These are phyloP conservation scores for Sinosuthora webbiana DNA, from an alignment of 2,113 vertebrate genomes.

Conservation along the genomic window DNA sequence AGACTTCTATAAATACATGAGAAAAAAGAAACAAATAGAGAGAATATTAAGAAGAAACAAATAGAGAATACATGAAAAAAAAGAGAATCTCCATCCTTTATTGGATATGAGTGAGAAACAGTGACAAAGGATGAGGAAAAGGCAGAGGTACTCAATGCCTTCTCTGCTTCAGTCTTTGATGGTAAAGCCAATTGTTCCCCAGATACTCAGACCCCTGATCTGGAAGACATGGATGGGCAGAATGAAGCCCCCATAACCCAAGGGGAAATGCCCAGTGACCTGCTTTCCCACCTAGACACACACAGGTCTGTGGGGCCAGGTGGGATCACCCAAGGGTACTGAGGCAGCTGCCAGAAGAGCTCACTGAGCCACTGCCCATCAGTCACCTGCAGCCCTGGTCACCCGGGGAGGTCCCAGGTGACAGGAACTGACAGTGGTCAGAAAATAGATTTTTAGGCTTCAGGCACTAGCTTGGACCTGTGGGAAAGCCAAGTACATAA, in stretches of 20 bases:
- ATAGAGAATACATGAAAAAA: not conserved
- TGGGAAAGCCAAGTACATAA: no score
- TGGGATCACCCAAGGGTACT: not conserved
- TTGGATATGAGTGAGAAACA: not conserved
- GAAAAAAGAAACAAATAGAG: not conserved
- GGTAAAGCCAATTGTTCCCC: not conserved
- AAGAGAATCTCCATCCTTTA: not conserved
- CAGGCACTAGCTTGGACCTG: no score
- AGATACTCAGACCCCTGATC: not conserved
- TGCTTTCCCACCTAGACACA: not conserved
- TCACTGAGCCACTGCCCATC: not conserved
- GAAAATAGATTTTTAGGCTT: no score
- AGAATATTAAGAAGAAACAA: not conserved
- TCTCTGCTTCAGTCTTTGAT: not conserved
- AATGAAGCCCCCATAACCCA: not conserved
- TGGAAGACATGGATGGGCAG: not conserved
- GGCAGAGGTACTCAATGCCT: not conserved
- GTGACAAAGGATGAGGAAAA: not conserved
- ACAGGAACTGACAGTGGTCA: not conserved
- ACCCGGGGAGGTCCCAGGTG: fast-evolving
- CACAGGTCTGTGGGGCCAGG: not conserved
- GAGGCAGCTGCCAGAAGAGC: not conserved
- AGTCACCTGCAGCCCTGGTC: not conserved
- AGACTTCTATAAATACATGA: not conserved
- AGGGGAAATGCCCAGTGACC: not conserved